Percentiles rank a stretch among this genome's conserved stretches.
Conservation (phyloP, 2,113 vertebrate genomes). For the Buteo buteo region DNA sequence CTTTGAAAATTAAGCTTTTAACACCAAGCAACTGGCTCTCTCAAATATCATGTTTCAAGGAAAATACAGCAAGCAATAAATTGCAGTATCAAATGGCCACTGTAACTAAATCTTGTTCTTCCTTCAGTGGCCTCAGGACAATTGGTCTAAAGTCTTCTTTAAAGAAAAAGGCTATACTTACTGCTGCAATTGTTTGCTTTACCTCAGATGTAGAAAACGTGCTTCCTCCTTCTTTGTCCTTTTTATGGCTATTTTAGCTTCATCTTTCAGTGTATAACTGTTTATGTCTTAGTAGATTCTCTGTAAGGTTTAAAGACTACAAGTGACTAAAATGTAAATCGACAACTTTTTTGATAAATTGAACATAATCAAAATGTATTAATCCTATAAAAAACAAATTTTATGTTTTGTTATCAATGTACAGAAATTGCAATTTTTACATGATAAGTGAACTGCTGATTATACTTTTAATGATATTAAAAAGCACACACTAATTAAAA, state of each 20-base stretch:
- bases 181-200: constrained; percentile 61
- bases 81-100: constrained; percentile 62
- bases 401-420: neutral
- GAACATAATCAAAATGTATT: neutral
- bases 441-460: neutral
- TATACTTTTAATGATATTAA: neutral
- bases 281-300: neutral
- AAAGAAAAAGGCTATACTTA: constrained; percentile 60
- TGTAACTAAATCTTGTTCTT: constrained; percentile 72
- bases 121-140: constrained; percentile 65
- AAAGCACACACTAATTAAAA: neutral
- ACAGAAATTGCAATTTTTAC: neutral
- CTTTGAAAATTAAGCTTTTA: constrained; percentile 79
- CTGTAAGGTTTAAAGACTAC: neutral
- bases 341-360: neutral
- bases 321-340: neutral
- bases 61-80: constrained; percentile 72
- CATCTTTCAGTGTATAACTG: neutral
- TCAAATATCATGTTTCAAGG: constrained; percentile 73
- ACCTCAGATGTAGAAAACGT: constrained; percentile 31
- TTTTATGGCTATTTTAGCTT: neutral
- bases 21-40: constrained; percentile 66
- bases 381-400: neutral
- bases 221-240: constrained; percentile 17
- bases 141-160: constrained; percentile 44